Percentiles rank a stretch among this genome's conserved stretches.
Evolutionary conservation across 2,113 vertebrate species (phyloP).

Genomic region (Brachyhypopomus gauderio): DNA sequence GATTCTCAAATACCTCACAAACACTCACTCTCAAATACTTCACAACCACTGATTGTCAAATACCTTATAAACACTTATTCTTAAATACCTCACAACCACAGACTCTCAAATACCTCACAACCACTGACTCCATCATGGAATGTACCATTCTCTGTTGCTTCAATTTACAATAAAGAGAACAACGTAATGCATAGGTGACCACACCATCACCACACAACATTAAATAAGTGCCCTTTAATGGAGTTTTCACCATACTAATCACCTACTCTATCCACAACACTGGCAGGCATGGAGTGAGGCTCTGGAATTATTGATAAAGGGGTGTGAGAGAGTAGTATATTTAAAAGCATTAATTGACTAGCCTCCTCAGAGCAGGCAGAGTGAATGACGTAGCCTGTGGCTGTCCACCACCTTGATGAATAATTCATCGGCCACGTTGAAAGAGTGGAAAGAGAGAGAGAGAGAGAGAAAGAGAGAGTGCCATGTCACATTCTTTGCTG

Average conservation of each 20-base stretch:
- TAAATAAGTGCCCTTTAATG: conserved; percentile 7
- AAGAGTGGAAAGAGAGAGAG: conserved; percentile 54
- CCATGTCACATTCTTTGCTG: conserved; percentile 34
- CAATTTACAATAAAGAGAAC: conserved; percentile 16
- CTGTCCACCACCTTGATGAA: conserved; percentile 64
- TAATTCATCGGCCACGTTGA: conserved; percentile 65
- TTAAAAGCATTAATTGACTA: conserved; percentile 54
- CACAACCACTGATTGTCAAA: no score
- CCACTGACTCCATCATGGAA: background rate
- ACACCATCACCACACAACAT: background rate
- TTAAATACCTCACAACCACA: no score
- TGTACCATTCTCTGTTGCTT: background rate
- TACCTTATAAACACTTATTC: no score
- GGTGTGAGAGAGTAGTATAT: conserved; percentile 42
- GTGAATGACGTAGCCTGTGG: conserved; percentile 69
- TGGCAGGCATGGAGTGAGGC: background rate
- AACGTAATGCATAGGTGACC: background rate
- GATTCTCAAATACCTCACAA: no score
- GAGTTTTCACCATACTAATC: conserved; percentile 1
- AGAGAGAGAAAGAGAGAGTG: conserved; percentile 30
- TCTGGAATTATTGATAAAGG: conserved; percentile 39
- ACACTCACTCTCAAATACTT: no score
- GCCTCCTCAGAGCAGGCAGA: conserved; percentile 56
- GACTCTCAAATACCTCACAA: no score
- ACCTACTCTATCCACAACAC: background rate